Evolutionary conservation across 2,888 invertebrate genomes (phyloP), one percentile per base, ranked within the genome.

Genomic region (Atherix ibis): DNA sequence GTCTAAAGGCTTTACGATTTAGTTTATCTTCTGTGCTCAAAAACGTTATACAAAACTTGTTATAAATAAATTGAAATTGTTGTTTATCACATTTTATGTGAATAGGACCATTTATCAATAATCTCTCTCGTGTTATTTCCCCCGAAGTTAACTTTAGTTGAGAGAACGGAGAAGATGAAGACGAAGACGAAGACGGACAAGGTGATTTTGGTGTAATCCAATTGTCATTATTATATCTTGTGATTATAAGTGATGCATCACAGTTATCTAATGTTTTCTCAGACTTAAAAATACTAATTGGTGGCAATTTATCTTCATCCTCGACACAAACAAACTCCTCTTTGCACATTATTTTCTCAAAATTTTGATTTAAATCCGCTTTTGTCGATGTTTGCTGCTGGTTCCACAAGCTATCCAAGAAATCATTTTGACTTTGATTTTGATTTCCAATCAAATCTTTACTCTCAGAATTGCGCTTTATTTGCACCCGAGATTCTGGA

Each of bases 291-390:
- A 35, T 31, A 31, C 27, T 35, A 18, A 30, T 18, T 27, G 35
- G 31, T 18, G 26, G 18, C 13, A 27, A 31, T 14, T 22, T 22
- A 22, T 56, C 53, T 36, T 56, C 58, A 41, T 58, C 58, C 37
- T 54, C 58, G 42, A 54, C 51, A 47, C 55, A 54, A 51, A 52
- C 48, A 36, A 58, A 52, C 45, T 58, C 57, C 43, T 59, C 60
- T 36, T 59, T 58, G 38, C 60, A 59, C 36, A 58, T 53, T 40
- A 59, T 59, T 43, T 59, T 59, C 42, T 59, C 58, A 42, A 59
- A 59, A 46, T 59, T 59, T 40, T 59, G 58, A 52, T 59, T 59
- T 9, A 59, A 49, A 48, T 59, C 58, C 24, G 55, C 34, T 25
- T 35, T 37, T n/a, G 12, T 16, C 16, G 27, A 9, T 14, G 17